Evolutionary conservation across 2,888 invertebrate species (phyloP).

Genomic region (Eulithis prunata): DNA sequence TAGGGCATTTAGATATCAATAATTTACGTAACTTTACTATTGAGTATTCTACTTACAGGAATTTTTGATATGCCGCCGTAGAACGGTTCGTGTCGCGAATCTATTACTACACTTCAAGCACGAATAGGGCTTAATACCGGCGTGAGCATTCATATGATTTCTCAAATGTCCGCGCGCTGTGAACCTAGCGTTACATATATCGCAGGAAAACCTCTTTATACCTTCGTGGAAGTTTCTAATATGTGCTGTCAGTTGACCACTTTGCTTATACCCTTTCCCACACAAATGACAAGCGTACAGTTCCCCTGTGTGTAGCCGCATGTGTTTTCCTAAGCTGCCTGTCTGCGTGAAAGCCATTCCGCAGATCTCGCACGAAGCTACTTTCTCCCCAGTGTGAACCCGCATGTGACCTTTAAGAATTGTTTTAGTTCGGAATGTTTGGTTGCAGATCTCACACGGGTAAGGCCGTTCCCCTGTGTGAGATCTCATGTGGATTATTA

Average conservation of each 20-base stretch:
- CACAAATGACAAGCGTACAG: conserved; percentile 17
- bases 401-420: conserved; percentile 15
- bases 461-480: conserved; percentile 15
- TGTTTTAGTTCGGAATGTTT: conserved; percentile 8
- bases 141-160: conserved; percentile 16
- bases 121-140: conserved; percentile 12
- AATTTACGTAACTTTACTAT: too few relatives aligned
- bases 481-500: conserved; percentile 10
- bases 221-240: conserved; percentile 19
- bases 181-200: conserved; percentile 10
- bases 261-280: conserved; percentile 18
- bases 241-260: conserved; percentile 13
- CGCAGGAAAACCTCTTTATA: conserved; percentile 13
- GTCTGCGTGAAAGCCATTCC: conserved; percentile 16
- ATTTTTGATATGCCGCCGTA: conserved; percentile 16
- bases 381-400: conserved; percentile 16
- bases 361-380: conserved; percentile 14
- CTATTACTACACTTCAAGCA: conserved; percentile 15
- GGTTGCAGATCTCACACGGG: conserved; percentile 2
- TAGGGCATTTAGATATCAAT: too few relatives aligned
- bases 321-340: conserved; percentile 11
- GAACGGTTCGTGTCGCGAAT: conserved; percentile 9
- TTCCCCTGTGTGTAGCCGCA: conserved; percentile 15
- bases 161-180: conserved; percentile 8
- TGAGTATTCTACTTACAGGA: conserved; percentile 9